Evolutionary conservation across 2,113 vertebrate species (phyloP).

Genomic region (Hippopotamus amphibius): DNA sequence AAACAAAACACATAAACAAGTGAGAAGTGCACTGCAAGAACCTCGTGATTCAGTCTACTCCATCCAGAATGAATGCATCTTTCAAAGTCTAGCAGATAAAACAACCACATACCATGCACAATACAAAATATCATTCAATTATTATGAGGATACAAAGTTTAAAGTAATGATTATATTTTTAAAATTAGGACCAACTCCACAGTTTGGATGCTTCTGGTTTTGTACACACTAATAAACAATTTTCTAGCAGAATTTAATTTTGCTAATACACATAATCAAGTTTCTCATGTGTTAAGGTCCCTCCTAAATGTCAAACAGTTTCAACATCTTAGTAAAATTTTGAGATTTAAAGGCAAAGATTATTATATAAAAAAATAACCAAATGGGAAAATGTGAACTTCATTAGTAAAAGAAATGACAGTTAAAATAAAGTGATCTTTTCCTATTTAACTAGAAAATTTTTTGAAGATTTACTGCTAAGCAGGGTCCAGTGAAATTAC

Average conservation of each 20-base stretch:
- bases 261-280: conserved; percentile 21
- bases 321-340: conserved; percentile 22
- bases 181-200: neutral
- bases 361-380: conserved; percentile 5
- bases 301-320: conserved; percentile 1
- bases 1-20: neutral
- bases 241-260: conserved; percentile 44
- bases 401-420: neutral
- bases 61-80: neutral
- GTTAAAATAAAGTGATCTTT: neutral
- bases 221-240: conserved; percentile 1
- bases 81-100: neutral
- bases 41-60: neutral
- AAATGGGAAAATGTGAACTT: neutral
- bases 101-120: neutral
- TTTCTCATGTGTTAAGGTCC: conserved; percentile 36
- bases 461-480: neutral
- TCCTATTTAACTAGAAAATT: neutral
- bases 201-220: neutral
- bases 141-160: neutral
- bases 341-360: conserved; percentile 32
- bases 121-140: neutral
- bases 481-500: neutral
- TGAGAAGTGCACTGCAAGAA: conserved; percentile 7
- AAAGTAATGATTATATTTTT: conserved; percentile 3